These are phyloP conservation scores for Bombus superbus DNA, from an alignment of 1,140 invertebrate species.

Conservation along the genomic window DNA sequence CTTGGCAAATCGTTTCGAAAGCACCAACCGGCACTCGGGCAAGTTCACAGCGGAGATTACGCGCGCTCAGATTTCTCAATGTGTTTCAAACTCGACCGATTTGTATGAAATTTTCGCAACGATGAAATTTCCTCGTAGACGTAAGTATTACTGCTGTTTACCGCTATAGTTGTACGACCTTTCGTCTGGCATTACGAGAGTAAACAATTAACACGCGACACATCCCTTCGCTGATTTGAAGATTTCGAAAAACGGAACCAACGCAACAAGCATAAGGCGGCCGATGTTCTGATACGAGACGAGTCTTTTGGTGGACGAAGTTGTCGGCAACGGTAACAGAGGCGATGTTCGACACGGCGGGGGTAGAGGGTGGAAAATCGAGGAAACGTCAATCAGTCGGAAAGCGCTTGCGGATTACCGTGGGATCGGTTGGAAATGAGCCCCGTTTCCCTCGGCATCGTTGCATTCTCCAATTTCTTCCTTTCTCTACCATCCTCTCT, in stretches of 20 bases:
- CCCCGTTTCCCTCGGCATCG: constrained; percentile 41
- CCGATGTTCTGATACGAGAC: not conserved
- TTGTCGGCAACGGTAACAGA: not conserved
- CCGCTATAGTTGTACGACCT: too few relatives aligned
- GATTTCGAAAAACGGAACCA: too few relatives aligned
- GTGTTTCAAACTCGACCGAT: not conserved
- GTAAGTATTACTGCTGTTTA: too few relatives aligned
- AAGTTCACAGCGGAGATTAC: not conserved
- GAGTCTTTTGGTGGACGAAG: not conserved
- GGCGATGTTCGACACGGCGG: not conserved
- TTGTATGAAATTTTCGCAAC: not conserved
- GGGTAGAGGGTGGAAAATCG: constrained; percentile 23
- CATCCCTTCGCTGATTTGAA: too few relatives aligned
- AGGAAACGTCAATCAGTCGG: constrained; percentile 38
- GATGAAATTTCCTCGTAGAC: not conserved
- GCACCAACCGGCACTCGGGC: not conserved
- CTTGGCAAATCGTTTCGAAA: constrained; percentile 13
- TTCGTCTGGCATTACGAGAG: too few relatives aligned
- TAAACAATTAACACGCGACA: too few relatives aligned
- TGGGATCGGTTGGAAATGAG: constrained; percentile 41
- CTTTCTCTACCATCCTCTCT: not conserved
- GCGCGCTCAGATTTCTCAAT: not conserved
- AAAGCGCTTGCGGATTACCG: constrained; percentile 40
- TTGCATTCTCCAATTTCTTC: constrained; percentile 21
- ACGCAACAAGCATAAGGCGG: too few relatives aligned